Evolutionary conservation across 2,797 vertebrate species (phyloP), one percentile per base, ranked within the genome.

Genomic region (Argyrosomus regius): DNA sequence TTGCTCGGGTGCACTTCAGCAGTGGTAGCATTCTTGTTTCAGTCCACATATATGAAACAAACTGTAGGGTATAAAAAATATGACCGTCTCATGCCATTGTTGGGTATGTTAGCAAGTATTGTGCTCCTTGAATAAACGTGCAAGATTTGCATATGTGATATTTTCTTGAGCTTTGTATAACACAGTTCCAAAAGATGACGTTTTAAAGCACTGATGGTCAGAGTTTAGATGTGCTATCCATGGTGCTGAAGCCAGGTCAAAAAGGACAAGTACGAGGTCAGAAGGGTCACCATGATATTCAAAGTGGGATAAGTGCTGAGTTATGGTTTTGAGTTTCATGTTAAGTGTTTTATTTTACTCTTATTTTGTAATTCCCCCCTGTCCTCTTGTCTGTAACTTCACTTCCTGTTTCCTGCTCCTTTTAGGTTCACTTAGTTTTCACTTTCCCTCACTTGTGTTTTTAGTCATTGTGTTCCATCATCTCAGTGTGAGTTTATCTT

Each of bases 161-260:
- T 39, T 39, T 46, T 39, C 14, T 26, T 8, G 6, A 48, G 58
- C 41, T 62, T 31, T 45, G 7, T 10, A 2, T 69, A 8, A 20
- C 5, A 12, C 6, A 3, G n/a, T 39, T 12, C 26, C 2, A 8
- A 1, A 26, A 9, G 24, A 45, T 28, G 3, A 22, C 2, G 24
- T 46, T 18, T n/a, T 43, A 17, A 26, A 4, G 10, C 45, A 20
- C 65, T 26, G 77, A 79, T 49, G 69, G 66, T 80, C 28, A 63
- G 53, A 72, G 76, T 77, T 22, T 24, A 74, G 59, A 61, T 88
- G 81, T 89, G 92, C 93, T 95, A 72, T 93, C 93, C 92, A 81
- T 91, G 93, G 92, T 93, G 76, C 92, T 94, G 91, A 94, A 86
- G 80, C 69, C 58, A 62, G 76, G 68, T 59, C 59, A 70, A 72